A percentile compares a stretch with the other conserved stretches of the same genome.
These are phyloP conservation scores for Pogoniulus pusillus DNA, from an alignment of 2,797 vertebrate species.

Conservation along the genomic window DNA sequence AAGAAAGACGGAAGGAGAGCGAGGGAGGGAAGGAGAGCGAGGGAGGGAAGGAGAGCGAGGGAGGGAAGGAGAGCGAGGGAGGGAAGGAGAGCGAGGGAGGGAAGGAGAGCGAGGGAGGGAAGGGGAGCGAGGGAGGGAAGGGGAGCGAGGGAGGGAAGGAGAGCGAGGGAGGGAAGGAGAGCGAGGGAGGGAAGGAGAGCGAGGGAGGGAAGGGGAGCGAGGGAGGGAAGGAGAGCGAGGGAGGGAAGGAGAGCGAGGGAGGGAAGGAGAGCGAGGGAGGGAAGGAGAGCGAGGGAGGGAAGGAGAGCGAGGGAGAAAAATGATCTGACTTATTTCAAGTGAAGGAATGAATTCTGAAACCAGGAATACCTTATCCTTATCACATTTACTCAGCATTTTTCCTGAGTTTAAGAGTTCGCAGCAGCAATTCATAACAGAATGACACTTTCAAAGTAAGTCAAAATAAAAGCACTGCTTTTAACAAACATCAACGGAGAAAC, in stretches of 20 bases:
- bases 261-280: too few relatives aligned
- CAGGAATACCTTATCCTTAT: slow-evolving; percentile 69
- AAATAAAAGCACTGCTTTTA: slow-evolving; percentile 67
- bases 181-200: too few relatives aligned
- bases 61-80: neutral
- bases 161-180: too few relatives aligned
- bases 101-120: too few relatives aligned
- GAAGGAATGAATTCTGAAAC: slow-evolving; percentile 62
- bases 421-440: slow-evolving; percentile 65
- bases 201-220: too few relatives aligned
- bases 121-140: neutral
- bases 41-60: too few relatives aligned
- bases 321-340: slow-evolving; percentile 60
- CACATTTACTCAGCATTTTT: slow-evolving; percentile 69
- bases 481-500: slow-evolving; percentile 25
- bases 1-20: too few relatives aligned
- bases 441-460: slow-evolving; percentile 47
- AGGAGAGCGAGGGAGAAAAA: neutral
- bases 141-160: neutral
- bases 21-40: too few relatives aligned
- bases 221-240: too few relatives aligned
- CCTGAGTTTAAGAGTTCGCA: slow-evolving; percentile 80
- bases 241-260: too few relatives aligned
- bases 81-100: neutral
- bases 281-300: too few relatives aligned